Evolutionary conservation across 2,113 vertebrate species (phyloP), one percentile per base, ranked within the genome.

Genomic region (Brachyistius frenatus): DNA sequence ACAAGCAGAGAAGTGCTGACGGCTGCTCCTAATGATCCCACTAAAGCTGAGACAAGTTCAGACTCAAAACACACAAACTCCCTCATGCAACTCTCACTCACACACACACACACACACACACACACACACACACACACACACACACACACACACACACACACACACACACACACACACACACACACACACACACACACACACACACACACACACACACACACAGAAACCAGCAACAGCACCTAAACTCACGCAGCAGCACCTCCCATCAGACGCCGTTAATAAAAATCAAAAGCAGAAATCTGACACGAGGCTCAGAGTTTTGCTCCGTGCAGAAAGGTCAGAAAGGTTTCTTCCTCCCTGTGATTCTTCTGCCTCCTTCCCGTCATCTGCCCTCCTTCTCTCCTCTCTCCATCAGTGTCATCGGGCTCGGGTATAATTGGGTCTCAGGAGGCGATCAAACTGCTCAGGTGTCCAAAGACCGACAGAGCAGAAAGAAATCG

Each of bases 211-310:
- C 23, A 39, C 71, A 54, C 23, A 32, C 37, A 55, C 39, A 57
- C 37, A 37, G 37, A 37, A 37, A 37, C 7, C 4, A 37, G 37
- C 4, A 37, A 37, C 37, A 7, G 7, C 37, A 37, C 4, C 37
- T 23, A 23, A 7, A 37, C 37, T 4, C 4, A 37, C 4, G 36
- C 39, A 31, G 13, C 5, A 30, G 10, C 56, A 80, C 63, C 55
- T 80, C 46, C 61, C 2, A 35, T 79, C 32, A 60, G n/a, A 49
- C 13, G n/a, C 49, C 33, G 49, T 68, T 55, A 74, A 63, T 68
- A 60, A 60, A 67, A n/a, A 13, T 50, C 5, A 47, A 70, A 47
- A 49, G 5, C 8, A 14, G 35, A 32, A 16, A 4, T 37, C 49
- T 39, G 23, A 30, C 16, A 2, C 1, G 68, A 56, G 57, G 44